Percentiles rank a stretch among this genome's conserved stretches.
Conservation (phyloP, 2,113 vertebrate genomes). For the Xiphophorus couchianus region DNA sequence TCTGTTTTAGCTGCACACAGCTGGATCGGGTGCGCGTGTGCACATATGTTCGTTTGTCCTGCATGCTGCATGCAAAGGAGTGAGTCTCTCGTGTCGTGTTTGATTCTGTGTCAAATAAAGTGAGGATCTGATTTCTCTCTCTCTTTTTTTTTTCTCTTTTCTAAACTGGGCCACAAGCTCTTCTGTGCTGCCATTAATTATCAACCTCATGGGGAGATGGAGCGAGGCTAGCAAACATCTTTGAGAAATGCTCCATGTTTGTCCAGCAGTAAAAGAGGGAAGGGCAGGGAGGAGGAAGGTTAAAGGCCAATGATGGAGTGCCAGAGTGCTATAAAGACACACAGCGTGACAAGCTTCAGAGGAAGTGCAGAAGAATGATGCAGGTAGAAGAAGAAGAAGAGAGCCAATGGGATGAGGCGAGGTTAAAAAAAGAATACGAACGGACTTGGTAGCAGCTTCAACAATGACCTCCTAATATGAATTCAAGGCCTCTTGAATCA, state of each 20-base stretch:
- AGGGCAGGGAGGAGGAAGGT: neutral
- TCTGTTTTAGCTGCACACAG: conserved; percentile 1
- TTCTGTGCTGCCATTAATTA: conserved; percentile 71
- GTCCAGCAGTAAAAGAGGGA: conserved; percentile 31
- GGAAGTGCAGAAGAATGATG: conserved; percentile 28
- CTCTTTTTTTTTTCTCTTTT: conserved; percentile 10
- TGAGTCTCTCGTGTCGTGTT: conserved; percentile 46
- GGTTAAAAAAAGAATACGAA: conserved; percentile 41
- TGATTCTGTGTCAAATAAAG: conserved; percentile 67
- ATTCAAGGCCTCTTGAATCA: conserved; percentile 60
- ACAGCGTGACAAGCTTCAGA: conserved; percentile 30
- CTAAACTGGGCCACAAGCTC: conserved; percentile 74
- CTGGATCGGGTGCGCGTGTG: conserved; percentile 3
- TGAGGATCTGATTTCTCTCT: conserved; percentile 50
- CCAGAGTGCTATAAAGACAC: conserved; percentile 25
- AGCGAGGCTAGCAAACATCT: conserved; percentile 36
- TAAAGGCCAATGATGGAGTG: conserved; percentile 29
- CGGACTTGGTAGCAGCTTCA: conserved; percentile 27
- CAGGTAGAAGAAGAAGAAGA: conserved; percentile 7
- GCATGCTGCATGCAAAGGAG: conserved; percentile 17
- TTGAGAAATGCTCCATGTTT: conserved; percentile 23
- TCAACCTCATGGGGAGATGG: conserved; percentile 64
- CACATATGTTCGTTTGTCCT: conserved; percentile 3
- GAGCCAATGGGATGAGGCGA: conserved; percentile 2
- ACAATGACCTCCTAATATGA: conserved; percentile 46